These are phyloP conservation scores for Eubasilissa splendida DNA, from an alignment of 2,888 invertebrate genomes.

Conservation along the genomic window DNA sequence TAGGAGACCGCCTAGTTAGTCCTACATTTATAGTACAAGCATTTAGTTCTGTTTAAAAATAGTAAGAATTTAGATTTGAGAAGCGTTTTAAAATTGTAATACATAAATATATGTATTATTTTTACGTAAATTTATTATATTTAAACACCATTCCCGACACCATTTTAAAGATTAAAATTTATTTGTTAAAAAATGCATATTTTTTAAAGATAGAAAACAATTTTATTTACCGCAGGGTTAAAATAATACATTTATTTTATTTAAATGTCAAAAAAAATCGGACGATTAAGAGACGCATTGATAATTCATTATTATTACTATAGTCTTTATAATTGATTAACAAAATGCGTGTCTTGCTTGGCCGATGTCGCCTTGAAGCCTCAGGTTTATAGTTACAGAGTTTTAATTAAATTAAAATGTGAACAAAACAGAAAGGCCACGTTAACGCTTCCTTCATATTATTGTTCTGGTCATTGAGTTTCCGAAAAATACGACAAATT, in stretches of 20 bases:
- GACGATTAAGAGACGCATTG: background rate
- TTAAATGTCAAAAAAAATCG: background rate
- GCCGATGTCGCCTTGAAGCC: conserved; percentile 10
- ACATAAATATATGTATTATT: too few species aligned
- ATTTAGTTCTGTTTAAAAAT: too few species aligned
- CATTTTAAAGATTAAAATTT: too few species aligned
- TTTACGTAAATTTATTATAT: too few species aligned
- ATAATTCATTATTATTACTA: background rate
- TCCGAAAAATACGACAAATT: background rate
- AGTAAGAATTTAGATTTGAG: too few species aligned
- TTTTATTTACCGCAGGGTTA: background rate
- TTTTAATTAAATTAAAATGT: conserved; percentile 2
- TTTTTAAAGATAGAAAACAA: background rate
- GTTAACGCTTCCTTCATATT: conserved; percentile 14
- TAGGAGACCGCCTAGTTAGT: too few species aligned
- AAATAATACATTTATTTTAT: background rate
- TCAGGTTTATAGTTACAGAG: background rate
- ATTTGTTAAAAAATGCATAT: too few species aligned
- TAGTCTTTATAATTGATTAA: background rate
- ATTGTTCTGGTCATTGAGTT: conserved; percentile 4
- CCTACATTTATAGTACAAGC: too few species aligned
- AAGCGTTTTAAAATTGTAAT: too few species aligned
- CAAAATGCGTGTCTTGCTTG: conserved; percentile 30
- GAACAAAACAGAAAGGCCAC: background rate
- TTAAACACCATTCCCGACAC: too few species aligned